Percentiles rank a stretch among this genome's conserved stretches.
Conservation (phyloP, 1,140 invertebrate genomes). For the Platyura marginata region DNA sequence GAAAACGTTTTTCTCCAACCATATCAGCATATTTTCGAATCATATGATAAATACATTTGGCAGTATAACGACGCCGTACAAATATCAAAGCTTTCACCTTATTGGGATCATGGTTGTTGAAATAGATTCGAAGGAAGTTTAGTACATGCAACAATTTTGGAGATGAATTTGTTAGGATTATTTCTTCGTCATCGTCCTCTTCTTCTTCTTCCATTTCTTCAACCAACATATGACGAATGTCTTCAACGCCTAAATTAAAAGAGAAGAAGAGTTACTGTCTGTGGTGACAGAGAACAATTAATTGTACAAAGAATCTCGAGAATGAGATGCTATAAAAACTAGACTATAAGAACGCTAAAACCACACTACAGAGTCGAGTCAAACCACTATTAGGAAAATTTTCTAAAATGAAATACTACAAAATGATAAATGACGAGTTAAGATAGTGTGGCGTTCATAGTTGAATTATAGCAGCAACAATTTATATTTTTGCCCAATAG, state of each 20-base stretch:
- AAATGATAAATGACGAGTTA: too few relatives aligned
- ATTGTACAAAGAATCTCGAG: too few relatives aligned
- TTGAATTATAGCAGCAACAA: too few relatives aligned
- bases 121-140: constrained; percentile 32
- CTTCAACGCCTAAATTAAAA: constrained; percentile 9
- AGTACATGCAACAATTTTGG: constrained; percentile 19
- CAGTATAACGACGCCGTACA: constrained; percentile 55
- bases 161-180: neutral
- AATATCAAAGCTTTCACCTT: constrained; percentile 63
- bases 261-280: too few relatives aligned
- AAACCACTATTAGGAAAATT: too few relatives aligned
- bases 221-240: constrained; percentile 13
- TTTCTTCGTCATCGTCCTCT: neutral
- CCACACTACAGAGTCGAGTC: too few relatives aligned
- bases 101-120: constrained; percentile 20
- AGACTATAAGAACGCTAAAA: too few relatives aligned
- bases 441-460: too few relatives aligned
- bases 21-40: constrained; percentile 30
- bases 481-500: too few relatives aligned
- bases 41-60: constrained; percentile 56
- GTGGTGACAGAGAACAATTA: too few relatives aligned
- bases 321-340: too few relatives aligned
- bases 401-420: too few relatives aligned
- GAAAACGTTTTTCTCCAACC: constrained; percentile 28
- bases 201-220: constrained; percentile 8